These are phyloP conservation scores for Uria lomvia DNA, from an alignment of 2,113 vertebrate species.

Conservation along the genomic window DNA sequence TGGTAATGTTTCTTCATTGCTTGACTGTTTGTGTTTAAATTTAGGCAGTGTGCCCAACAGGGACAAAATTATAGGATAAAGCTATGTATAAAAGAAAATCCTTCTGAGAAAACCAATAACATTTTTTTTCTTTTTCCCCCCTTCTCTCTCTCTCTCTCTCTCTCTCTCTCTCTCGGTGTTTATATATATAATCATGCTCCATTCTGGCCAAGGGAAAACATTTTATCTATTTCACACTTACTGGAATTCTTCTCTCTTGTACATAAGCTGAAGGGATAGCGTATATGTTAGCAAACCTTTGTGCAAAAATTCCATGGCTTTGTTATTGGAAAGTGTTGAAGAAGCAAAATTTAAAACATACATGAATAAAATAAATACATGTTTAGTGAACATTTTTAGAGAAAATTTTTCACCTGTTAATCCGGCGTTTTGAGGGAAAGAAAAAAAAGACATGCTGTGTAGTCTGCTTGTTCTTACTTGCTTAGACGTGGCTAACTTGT, in stretches of 20 bases:
- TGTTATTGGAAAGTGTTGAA: constrained; percentile 11
- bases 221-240: constrained; percentile 67
- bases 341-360: neutral
- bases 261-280: constrained; percentile 28
- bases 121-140: neutral
- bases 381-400: neutral
- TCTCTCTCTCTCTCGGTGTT: neutral
- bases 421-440: fast-evolving
- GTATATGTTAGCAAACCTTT: neutral
- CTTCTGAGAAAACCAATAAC: constrained; percentile 76
- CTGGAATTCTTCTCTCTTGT: constrained; percentile 55
- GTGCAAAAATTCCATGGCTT: constrained; percentile 38
- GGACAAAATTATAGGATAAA: constrained; percentile 82
- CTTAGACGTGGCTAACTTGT: neutral
- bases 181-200: constrained; percentile 34
- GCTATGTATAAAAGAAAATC: constrained; percentile 81
- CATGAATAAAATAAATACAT: constrained; percentile 3
- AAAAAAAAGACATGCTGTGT: neutral
- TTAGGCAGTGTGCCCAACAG: constrained; percentile 80
- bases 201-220: constrained; percentile 31
- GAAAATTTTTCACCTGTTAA: neutral
- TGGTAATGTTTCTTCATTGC: constrained; percentile 87
- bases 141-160: neutral
- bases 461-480: neutral
- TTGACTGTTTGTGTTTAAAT: constrained; percentile 87